A percentile compares a stretch with the other conserved stretches of the same genome.
Conservation (phyloP, 2,888 invertebrate species). For the Unio delphinus region DNA sequence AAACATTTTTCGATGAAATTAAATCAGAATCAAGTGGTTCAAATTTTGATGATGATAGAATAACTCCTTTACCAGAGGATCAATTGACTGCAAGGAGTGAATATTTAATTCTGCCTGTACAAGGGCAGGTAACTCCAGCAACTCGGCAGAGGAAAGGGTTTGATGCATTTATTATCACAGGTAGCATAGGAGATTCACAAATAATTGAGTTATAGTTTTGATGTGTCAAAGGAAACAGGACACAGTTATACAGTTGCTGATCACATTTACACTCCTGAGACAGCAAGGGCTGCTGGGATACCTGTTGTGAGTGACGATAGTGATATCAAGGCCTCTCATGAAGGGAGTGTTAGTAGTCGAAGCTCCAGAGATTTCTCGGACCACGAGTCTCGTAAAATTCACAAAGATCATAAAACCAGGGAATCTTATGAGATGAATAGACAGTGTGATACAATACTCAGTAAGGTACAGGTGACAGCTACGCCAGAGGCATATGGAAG, state of each 20-base stretch:
- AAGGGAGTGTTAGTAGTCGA: conserved; percentile 58
- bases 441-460: conserved; percentile 3
- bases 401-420: conserved; percentile 60
- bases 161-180: too few species aligned
- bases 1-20: too few species aligned
- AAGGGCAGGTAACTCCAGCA: neutral
- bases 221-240: conserved; percentile 25
- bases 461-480: conserved; percentile 10
- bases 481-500: conserved; percentile 26
- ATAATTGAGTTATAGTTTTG: conserved; percentile 19
- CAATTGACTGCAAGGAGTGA: conserved; percentile 21
- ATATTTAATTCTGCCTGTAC: conserved; percentile 1
- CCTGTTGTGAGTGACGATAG: conserved; percentile 53
- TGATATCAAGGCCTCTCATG: conserved; percentile 37
- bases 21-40: conserved; percentile 13
- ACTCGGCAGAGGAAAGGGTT: conserved; percentile 7
- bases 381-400: conserved; percentile 67
- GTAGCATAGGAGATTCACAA: conserved; percentile 24
- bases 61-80: conserved; percentile 43
- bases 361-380: conserved; percentile 67
- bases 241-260: conserved; percentile 60
- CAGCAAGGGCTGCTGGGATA: conserved; percentile 63
- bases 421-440: conserved; percentile 35
- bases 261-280: conserved; percentile 50
- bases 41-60: conserved; percentile 29